Evolutionary conservation across 1,140 invertebrate species (phyloP).

Genomic region (Bradysia coprophila): DNA sequence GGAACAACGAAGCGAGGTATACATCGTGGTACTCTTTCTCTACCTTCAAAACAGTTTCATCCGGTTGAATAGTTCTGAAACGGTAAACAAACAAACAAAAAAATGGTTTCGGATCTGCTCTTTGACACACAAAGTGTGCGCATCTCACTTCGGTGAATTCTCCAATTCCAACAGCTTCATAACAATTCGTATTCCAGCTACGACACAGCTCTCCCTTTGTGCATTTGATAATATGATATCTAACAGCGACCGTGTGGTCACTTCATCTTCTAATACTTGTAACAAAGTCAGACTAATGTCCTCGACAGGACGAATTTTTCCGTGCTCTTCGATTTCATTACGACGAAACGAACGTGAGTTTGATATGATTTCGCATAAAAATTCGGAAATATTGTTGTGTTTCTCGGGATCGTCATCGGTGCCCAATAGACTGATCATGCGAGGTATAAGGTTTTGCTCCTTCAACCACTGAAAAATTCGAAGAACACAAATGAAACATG

Average conservation of each 20-base stretch:
- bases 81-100: background rate
- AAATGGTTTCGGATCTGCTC: background rate
- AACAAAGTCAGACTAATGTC: slow-evolving; percentile 13
- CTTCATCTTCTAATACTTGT: slow-evolving; percentile 16
- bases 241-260: slow-evolving; percentile 33
- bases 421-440: slow-evolving; percentile 60
- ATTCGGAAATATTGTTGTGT: slow-evolving; percentile 63
- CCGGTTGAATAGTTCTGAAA: slow-evolving; percentile 16
- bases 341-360: slow-evolving; percentile 44
- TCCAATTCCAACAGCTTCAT: slow-evolving; percentile 45
- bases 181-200: slow-evolving; percentile 61
- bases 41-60: slow-evolving; percentile 15
- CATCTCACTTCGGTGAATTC: slow-evolving; percentile 4
- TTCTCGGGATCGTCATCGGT: slow-evolving; percentile 49
- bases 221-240: slow-evolving; percentile 50
- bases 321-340: slow-evolving; percentile 31
- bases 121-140: background rate
- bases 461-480: slow-evolving; percentile 88
- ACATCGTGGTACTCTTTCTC: slow-evolving; percentile 29
- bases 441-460: slow-evolving; percentile 67
- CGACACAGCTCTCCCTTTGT: slow-evolving; percentile 47
- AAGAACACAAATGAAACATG: too few species aligned
- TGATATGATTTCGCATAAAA: slow-evolving; percentile 63
- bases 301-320: slow-evolving; percentile 14
- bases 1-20: slow-evolving; percentile 34